Conservation (phyloP, 2,888 invertebrate species). For the Fissipunctia ypsillon region DNA sequence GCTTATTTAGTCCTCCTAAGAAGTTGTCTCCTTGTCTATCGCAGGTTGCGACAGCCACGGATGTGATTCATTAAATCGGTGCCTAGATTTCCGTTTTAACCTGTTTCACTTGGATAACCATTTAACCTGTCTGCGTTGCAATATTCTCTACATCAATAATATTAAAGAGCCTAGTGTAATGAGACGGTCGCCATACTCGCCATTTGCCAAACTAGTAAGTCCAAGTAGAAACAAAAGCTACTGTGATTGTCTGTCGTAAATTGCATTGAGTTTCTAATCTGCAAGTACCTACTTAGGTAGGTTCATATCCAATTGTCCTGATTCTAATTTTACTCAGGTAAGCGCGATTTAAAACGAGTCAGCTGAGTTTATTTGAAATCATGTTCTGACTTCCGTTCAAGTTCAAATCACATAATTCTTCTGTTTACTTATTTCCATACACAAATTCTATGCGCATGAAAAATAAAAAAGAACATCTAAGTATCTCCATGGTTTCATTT, state of each 20-base stretch:
- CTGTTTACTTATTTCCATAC: conserved; percentile 14
- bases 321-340: conserved; percentile 2
- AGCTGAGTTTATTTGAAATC: not conserved
- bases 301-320: not conserved
- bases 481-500: too few relatives aligned
- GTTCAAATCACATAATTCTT: not conserved
- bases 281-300: not conserved
- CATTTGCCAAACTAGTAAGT: conserved; percentile 48
- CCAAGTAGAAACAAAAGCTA: conserved; percentile 48
- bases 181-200: conserved; percentile 16
- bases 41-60: conserved; percentile 79
- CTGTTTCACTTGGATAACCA: conserved; percentile 77
- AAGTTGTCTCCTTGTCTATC: conserved; percentile 72
- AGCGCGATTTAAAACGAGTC: conserved; percentile 5
- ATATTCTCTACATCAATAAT: conserved; percentile 65
- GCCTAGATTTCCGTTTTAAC: conserved; percentile 88
- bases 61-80: conserved; percentile 86
- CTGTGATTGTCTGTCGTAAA: conserved; percentile 51
- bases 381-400: conserved; percentile 14
- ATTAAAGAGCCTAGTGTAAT: conserved; percentile 52
- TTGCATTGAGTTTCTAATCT: conserved; percentile 47
- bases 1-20: conserved; percentile 67
- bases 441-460: too few relatives aligned
- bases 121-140: conserved; percentile 69
- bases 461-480: too few relatives aligned